A percentile compares a stretch with the other conserved stretches of the same genome.
Evolutionary conservation across 1,140 invertebrate genomes (phyloP).

Genomic region (Drosophila tristis): DNA sequence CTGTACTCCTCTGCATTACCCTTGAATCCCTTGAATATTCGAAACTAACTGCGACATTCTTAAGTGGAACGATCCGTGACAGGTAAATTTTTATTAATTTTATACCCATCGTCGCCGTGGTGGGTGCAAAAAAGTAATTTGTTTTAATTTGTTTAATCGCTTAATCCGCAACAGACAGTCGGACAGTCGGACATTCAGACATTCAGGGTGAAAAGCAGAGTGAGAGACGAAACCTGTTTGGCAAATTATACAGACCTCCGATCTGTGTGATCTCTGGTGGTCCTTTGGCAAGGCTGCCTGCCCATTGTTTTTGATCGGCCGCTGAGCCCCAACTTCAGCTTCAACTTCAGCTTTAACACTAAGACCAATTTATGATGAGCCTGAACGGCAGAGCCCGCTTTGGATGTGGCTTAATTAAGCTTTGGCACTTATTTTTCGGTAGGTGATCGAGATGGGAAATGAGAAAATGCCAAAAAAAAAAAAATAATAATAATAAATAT

Average conservation of each 20-base stretch:
- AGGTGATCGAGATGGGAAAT: slow-evolving; percentile 18
- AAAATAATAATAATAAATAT: too few relatives aligned
- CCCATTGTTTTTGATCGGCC: slow-evolving; percentile 75
- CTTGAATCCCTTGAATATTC: slow-evolving; percentile 28
- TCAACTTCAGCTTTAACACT: slow-evolving; percentile 39
- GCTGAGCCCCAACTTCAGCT: slow-evolving; percentile 2
- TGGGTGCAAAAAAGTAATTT: slow-evolving; percentile 83
- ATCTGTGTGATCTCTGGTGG: slow-evolving; percentile 64
- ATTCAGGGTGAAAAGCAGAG: too few relatives aligned
- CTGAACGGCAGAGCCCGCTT: slow-evolving; percentile 11
- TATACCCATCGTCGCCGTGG: slow-evolving; percentile 73
- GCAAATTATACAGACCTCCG: slow-evolving; percentile 59
- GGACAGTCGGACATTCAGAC: not conserved
- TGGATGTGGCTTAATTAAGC: slow-evolving; percentile 75
- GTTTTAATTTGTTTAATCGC: slow-evolving; percentile 83
- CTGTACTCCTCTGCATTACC: slow-evolving; percentile 7
- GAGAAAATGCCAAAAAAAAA: not conserved
- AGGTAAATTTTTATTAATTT: slow-evolving; percentile 80
- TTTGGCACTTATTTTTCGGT: slow-evolving; percentile 68
- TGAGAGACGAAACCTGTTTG: slow-evolving; percentile 54
- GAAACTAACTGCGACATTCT: slow-evolving; percentile 52
- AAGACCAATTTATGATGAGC: slow-evolving; percentile 76
- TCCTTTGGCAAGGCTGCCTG: slow-evolving; percentile 61
- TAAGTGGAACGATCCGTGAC: slow-evolving; percentile 46
- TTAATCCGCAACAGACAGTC: slow-evolving; percentile 68